phyloP scores from a whole-genome alignment of 2,797 vertebrate species.

The Amniataba percoides region DNA sequence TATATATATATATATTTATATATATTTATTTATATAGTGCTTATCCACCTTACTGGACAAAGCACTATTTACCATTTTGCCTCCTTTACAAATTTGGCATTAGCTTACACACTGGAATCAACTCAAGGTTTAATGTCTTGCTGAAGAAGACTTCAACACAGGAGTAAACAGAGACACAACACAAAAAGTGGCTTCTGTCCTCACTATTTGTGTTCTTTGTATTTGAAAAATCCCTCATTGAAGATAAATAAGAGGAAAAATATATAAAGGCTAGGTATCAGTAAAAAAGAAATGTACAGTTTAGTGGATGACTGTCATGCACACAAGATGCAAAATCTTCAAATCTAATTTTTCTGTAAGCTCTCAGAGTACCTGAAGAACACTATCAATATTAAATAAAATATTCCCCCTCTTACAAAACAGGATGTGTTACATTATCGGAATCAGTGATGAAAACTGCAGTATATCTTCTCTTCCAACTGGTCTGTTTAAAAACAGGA shows the following conservation, averaged over 20 bases:
- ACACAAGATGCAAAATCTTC: not conserved
- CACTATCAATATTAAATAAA: not conserved
- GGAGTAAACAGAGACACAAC: not conserved
- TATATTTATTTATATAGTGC: too few species aligned
- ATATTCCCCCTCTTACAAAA: not conserved
- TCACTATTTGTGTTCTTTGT: constrained; percentile 7
- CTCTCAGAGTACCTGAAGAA: not conserved
- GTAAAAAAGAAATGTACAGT: too few species aligned
- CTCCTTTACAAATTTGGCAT: too few species aligned
- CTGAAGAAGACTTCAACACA: too few species aligned
- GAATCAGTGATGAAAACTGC: not conserved
- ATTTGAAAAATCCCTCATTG: not conserved
- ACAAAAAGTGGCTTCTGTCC: not conserved
- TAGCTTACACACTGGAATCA: too few species aligned
- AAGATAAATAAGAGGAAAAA: not conserved
- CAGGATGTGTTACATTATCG: not conserved
- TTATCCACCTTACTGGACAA: too few species aligned
- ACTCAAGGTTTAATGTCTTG: too few species aligned
- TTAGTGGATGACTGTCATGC: not conserved
- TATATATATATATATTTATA: too few species aligned
- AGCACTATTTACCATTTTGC: too few species aligned
- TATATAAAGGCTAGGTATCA: too few species aligned
- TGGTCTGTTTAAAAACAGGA: not conserved
- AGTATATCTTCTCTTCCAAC: not conserved
- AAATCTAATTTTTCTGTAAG: not conserved